Conservation (phyloP, 2,888 invertebrate genomes). For the Tribolium freemani region DNA sequence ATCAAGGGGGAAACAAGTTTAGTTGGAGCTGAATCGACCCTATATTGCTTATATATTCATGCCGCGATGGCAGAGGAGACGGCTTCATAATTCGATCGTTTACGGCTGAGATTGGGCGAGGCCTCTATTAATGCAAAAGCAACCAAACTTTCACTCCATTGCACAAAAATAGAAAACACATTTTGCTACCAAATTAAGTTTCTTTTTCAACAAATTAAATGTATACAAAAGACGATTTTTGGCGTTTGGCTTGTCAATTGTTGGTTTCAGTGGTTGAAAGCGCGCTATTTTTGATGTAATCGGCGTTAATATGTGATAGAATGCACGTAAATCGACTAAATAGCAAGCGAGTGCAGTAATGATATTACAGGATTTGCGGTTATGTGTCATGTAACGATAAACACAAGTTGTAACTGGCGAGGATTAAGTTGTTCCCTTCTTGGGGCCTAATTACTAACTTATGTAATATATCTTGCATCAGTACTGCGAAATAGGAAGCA, state of each 20-base stretch:
- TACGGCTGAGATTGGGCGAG: neutral
- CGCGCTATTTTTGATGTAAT: neutral
- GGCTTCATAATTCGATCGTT: slow-evolving; percentile 45
- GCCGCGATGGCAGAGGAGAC: slow-evolving; percentile 32
- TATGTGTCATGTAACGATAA: slow-evolving; percentile 44
- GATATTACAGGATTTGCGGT: slow-evolving; percentile 38
- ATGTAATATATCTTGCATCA: slow-evolving; percentile 51
- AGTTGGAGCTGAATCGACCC: slow-evolving; percentile 49
- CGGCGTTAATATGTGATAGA: slow-evolving; percentile 2
- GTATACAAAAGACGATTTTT: too few species aligned
- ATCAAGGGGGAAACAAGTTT: slow-evolving; percentile 55
- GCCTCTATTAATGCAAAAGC: neutral
- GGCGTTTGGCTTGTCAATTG: neutral
- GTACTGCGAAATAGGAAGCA: slow-evolving; percentile 42
- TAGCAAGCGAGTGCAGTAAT: slow-evolving; percentile 21
- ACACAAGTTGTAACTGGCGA: slow-evolving; percentile 42
- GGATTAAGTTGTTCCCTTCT: slow-evolving; percentile 44
- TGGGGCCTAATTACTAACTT: slow-evolving; percentile 46
- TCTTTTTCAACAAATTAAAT: too few species aligned
- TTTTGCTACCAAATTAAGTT: too few species aligned
- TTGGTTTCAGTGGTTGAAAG: neutral
- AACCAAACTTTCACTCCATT: too few species aligned
- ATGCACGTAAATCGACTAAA: slow-evolving; percentile 17
- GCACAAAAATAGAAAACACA: too few species aligned
- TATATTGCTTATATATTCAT: slow-evolving; percentile 49